These are phyloP conservation scores for Uloborus diversus DNA, from an alignment of 1,140 invertebrate species.

Conservation along the genomic window DNA sequence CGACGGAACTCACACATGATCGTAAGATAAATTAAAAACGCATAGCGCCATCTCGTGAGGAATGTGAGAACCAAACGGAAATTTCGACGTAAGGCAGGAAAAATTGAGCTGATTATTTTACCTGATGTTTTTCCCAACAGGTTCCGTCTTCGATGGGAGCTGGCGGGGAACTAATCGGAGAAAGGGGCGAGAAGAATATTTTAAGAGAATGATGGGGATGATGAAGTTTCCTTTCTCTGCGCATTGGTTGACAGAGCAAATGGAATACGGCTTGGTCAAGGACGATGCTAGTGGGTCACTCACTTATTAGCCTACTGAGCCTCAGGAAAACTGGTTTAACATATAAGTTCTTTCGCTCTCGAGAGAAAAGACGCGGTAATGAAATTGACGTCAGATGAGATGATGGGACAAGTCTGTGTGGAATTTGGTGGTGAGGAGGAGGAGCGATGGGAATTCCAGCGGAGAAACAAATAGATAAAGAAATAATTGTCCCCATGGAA, in stretches of 20 bases:
- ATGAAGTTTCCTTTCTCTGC: not conserved
- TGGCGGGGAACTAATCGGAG: conserved; percentile 31
- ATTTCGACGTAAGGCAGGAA: not conserved
- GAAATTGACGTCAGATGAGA: not conserved
- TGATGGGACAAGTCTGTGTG: not conserved
- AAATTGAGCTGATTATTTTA: conserved; percentile 2
- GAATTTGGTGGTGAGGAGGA: not conserved
- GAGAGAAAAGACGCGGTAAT: not conserved
- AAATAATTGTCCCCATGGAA: too few species aligned
- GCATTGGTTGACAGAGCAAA: not conserved
- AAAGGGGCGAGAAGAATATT: conserved; percentile 32
- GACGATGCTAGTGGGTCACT: conserved; percentile 38
- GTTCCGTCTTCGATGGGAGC: conserved; percentile 30
- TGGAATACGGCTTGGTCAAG: conserved; percentile 43
- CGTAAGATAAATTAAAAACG: too few species aligned
- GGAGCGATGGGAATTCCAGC: too few species aligned
- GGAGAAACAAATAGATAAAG: too few species aligned
- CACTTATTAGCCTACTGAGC: not conserved
- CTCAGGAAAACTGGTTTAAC: conserved; percentile 37
- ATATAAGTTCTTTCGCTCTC: not conserved
- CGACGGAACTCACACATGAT: not conserved
- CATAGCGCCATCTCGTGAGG: conserved; percentile 28
- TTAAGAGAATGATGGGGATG: conserved; percentile 14
- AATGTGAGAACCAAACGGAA: not conserved
- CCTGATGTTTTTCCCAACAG: not conserved